phyloP scores from a whole-genome alignment of 1,140 invertebrate genomes.

The Aphidius gifuensis region DNA sequence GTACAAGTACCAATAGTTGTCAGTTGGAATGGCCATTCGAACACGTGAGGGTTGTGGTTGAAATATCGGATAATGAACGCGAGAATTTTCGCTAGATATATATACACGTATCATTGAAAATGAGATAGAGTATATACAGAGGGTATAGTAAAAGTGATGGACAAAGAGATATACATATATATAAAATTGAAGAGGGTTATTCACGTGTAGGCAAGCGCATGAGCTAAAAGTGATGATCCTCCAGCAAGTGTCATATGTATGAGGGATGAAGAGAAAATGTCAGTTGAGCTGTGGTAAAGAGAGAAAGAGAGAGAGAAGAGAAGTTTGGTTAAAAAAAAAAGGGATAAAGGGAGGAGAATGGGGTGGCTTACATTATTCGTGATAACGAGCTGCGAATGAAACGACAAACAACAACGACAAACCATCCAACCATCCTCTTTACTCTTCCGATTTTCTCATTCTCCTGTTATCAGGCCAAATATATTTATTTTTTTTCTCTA shows the following conservation, averaged over 20 bases:
- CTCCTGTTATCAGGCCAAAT: constrained; percentile 24
- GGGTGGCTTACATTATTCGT: constrained; percentile 21
- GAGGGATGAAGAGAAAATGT: constrained; percentile 2
- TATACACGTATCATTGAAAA: too few species aligned
- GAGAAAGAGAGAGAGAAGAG: neutral
- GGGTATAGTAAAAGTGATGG: too few species aligned
- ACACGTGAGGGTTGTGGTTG: neutral
- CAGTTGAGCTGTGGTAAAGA: neutral
- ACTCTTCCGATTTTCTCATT: neutral
- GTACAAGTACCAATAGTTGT: constrained; percentile 10
- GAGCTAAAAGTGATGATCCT: neutral
- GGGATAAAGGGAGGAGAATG: neutral
- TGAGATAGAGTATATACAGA: too few species aligned
- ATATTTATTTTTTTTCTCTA: too few species aligned
- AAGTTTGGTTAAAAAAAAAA: neutral
- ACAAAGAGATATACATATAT: too few species aligned
- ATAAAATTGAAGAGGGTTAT: too few species aligned
- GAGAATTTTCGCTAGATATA: neutral
- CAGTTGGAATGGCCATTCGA: constrained; percentile 11
- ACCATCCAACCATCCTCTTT: constrained; percentile 22
- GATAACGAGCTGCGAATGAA: constrained; percentile 28
- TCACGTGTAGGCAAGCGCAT: too few species aligned
- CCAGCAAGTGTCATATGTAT: neutral
- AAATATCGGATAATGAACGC: constrained; percentile 12
- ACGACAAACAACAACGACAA: constrained; percentile 23